Conservation (phyloP, 2,113 vertebrate species). For the Stegostoma tigrinum region DNA sequence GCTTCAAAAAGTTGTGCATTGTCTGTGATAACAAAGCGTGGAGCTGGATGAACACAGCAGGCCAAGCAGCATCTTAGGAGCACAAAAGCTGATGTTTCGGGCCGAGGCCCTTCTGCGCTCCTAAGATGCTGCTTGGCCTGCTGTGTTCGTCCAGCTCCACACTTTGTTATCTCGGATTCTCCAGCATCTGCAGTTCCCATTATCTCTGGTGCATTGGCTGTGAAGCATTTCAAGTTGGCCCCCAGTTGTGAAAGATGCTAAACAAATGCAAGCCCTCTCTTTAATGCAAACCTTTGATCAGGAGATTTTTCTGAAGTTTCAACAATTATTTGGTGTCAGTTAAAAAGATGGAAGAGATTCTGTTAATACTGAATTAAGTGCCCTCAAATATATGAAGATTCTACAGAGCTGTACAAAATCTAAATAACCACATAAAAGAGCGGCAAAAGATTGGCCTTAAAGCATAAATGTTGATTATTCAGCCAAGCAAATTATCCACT, state of each 20-base stretch:
- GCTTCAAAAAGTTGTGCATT: not conserved
- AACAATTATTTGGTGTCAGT: not conserved
- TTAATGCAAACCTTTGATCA: not conserved
- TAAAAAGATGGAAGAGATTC: not conserved
- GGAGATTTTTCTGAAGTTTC: not conserved
- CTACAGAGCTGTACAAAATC: not conserved
- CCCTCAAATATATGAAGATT: not conserved
- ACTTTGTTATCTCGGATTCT: no score
- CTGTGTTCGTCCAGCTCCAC: no score
- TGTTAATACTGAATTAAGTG: not conserved
- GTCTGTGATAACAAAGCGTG: no score
- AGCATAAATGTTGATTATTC: not conserved
- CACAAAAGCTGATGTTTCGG: no score
- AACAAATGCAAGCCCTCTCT: not conserved
- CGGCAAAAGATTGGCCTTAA: not conserved
- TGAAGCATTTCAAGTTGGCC: not conserved
- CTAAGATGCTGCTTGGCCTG: no score
- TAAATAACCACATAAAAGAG: not conserved
- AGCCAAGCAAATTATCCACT: not conserved
- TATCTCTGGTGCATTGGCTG: not conserved
- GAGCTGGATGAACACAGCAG: no score
- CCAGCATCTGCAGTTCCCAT: no score
- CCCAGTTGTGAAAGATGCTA: not conserved
- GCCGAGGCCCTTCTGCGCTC: no score
- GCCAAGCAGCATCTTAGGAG: no score